A percentile compares a stretch with the other conserved stretches of the same genome.
phyloP scores from a whole-genome alignment of 2,888 invertebrate species.

The Hemaris fuciformis region DNA sequence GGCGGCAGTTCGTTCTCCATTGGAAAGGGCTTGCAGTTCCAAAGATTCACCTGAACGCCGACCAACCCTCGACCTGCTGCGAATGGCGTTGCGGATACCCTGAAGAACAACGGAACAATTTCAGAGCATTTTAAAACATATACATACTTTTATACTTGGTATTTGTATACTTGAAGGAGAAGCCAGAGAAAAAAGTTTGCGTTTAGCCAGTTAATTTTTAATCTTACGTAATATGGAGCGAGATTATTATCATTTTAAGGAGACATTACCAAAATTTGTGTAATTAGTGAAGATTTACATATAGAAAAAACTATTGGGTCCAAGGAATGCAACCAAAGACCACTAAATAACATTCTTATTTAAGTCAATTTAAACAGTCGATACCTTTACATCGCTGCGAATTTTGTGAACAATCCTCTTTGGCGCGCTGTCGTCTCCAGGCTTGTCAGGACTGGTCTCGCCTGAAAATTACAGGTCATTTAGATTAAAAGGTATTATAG shows the following conservation, averaged over 20 bases:
- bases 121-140: too few relatives aligned
- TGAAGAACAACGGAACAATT: constrained; percentile 40
- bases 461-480: constrained; percentile 39
- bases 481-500: constrained; percentile 5
- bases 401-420: constrained; percentile 92
- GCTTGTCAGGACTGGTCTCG: constrained; percentile 66
- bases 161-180: too few relatives aligned
- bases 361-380: constrained; percentile 14
- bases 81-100: constrained; percentile 82
- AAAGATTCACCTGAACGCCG: constrained; percentile 84
- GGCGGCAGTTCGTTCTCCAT: constrained; percentile 57
- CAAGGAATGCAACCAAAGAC: too few relatives aligned
- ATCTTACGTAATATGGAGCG: too few relatives aligned
- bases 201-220: too few relatives aligned
- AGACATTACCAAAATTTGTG: too few relatives aligned
- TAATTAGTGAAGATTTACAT: too few relatives aligned
- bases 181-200: too few relatives aligned
- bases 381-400: constrained; percentile 90
- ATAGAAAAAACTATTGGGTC: too few relatives aligned
- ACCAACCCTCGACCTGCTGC: constrained; percentile 79
- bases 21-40: constrained; percentile 76
- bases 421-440: constrained; percentile 84
- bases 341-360: too few relatives aligned
- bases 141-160: too few relatives aligned
- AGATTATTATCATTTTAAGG: too few relatives aligned